These are phyloP conservation scores for Drosophila burlai DNA, from an alignment of 1,140 invertebrate species.

Conservation along the genomic window DNA sequence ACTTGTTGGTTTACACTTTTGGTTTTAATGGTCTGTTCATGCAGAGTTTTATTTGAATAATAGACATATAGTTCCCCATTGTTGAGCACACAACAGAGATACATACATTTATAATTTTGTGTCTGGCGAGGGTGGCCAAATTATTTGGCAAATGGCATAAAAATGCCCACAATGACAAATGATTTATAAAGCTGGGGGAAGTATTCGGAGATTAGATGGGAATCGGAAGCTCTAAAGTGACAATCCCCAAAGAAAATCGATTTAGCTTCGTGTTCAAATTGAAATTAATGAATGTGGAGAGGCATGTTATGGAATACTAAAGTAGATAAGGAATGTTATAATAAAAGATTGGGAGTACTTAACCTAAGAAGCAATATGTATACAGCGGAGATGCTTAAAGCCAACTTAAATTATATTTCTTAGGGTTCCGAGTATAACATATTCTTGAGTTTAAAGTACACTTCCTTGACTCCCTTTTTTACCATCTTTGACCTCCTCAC, in stretches of 20 bases:
- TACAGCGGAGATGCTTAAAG: background rate
- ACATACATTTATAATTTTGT: slow-evolving; percentile 14
- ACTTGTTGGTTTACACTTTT: slow-evolving; percentile 51
- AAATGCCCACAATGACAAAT: slow-evolving; percentile 37
- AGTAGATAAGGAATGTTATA: background rate
- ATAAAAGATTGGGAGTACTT: background rate
- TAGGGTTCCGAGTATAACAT: background rate
- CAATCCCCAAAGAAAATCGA: slow-evolving; percentile 31
- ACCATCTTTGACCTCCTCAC: background rate
- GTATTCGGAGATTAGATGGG: slow-evolving; percentile 13
- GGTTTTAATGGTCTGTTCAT: slow-evolving; percentile 42
- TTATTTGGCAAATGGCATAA: slow-evolving; percentile 36
- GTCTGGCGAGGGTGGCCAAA: slow-evolving; percentile 33
- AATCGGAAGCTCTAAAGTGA: slow-evolving; percentile 37
- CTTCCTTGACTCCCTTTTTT: too few species aligned
- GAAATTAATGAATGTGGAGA: slow-evolving; percentile 19
- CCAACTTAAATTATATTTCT: background rate
- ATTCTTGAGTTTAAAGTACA: background rate
- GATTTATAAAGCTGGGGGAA: slow-evolving; percentile 34
- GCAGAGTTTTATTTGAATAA: slow-evolving; percentile 43
- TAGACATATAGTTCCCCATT: slow-evolving; percentile 22
- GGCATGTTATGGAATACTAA: background rate
- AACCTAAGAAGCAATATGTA: background rate
- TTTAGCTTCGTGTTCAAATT: slow-evolving; percentile 14
- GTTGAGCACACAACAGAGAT: background rate